These are phyloP conservation scores for Ivindomyrus marchei DNA, from an alignment of 2,113 vertebrate genomes.

Conservation along the genomic window DNA sequence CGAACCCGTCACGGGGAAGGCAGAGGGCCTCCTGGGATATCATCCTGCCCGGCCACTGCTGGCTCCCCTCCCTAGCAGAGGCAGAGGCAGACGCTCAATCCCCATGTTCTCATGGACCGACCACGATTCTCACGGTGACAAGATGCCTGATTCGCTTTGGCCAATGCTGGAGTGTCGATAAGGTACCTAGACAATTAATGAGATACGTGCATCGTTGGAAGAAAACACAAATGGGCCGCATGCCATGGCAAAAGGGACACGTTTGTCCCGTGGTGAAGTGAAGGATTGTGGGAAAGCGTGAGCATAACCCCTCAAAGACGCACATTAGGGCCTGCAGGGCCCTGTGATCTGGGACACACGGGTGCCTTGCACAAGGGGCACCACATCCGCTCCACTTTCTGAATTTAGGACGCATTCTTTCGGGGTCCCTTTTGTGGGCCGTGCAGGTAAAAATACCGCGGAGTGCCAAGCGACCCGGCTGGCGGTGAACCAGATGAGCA, in stretches of 20 bases:
- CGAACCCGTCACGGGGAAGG: constrained; percentile 57
- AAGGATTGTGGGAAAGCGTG: neutral
- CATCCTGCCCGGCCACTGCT: constrained; percentile 70
- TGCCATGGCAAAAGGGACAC: neutral
- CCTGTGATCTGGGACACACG: neutral
- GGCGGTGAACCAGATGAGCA: neutral
- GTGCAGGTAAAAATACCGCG: neutral
- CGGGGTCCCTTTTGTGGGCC: neutral
- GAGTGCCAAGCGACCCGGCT: neutral
- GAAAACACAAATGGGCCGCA: neutral
- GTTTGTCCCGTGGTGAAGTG: neutral
- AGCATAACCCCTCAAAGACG: neutral
- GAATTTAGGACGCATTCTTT: neutral
- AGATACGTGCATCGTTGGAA: neutral
- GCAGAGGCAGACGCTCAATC: neutral
- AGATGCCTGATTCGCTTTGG: neutral
- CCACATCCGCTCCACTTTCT: neutral
- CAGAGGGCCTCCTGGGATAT: constrained; percentile 60
- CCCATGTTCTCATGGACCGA: neutral
- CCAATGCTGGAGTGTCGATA: neutral
- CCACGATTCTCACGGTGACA: neutral
- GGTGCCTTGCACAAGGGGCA: neutral
- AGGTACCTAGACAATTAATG: neutral
- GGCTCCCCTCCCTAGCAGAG: constrained; percentile 55
- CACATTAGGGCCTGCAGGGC: neutral